Evolutionary conservation across 2,888 invertebrate genomes (phyloP).

Genomic region (Malthinus flaveolus): DNA sequence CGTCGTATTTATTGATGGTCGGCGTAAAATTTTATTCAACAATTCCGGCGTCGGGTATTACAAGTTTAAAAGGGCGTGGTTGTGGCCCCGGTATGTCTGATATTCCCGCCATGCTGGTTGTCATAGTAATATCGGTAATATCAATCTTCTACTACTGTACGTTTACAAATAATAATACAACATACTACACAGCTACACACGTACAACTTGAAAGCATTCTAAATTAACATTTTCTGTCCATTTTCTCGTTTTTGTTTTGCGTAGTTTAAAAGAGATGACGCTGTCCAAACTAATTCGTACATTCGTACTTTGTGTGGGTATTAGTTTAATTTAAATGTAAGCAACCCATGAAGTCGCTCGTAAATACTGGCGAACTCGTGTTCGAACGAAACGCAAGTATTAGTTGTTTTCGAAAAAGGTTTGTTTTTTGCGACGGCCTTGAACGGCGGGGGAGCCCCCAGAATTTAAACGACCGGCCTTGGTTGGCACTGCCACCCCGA

Average conservation of each 20-base stretch:
- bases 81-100: conserved; percentile 35
- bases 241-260: no score
- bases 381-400: no score
- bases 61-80: conserved; percentile 32
- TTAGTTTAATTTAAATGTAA: no score
- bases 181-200: no score
- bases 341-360: no score
- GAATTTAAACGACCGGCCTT: conserved; percentile 38
- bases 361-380: no score
- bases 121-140: conserved; percentile 22
- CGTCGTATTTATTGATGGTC: no score
- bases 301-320: no score
- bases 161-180: background rate
- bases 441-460: conserved; percentile 35
- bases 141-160: conserved; percentile 21
- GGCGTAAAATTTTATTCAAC: conserved; percentile 9
- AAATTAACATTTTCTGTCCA: no score
- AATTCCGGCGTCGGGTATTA: conserved; percentile 11
- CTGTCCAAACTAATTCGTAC: no score
- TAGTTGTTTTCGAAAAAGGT: no score
- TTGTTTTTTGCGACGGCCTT: conserved; percentile 31
- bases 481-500: conserved; percentile 41
- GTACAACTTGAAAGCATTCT: background rate
- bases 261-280: no score
- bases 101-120: conserved; percentile 33